Conservation (phyloP, 2,113 vertebrate species). For the Aegotheles bennettii region DNA sequence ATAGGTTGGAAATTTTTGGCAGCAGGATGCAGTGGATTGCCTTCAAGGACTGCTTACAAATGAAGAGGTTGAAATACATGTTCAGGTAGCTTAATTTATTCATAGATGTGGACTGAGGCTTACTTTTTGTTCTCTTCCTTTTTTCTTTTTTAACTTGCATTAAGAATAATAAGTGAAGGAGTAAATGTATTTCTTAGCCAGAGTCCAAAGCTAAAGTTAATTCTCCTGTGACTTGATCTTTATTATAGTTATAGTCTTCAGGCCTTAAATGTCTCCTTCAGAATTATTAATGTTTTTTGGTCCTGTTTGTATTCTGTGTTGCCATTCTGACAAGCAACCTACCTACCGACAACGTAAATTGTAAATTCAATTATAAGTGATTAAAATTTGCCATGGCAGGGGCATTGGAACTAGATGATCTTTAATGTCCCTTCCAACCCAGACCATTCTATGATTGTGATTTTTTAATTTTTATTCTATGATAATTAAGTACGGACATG, state of each 20-base stretch:
- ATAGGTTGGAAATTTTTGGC: constrained; percentile 85
- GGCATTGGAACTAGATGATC: too few relatives aligned
- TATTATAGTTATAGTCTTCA: neutral
- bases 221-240: neutral
- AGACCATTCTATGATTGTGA: too few relatives aligned
- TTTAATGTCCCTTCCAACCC: too few relatives aligned
- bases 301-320: neutral
- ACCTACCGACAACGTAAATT: neutral
- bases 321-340: neutral
- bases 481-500: neutral
- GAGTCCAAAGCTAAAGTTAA: neutral
- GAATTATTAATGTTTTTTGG: neutral
- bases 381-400: neutral
- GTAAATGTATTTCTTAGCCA: neutral
- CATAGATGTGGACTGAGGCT: neutral
- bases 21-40: constrained; percentile 80
- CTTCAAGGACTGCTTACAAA: constrained; percentile 81
- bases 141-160: neutral
- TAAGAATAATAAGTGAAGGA: neutral
- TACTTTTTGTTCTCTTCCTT: neutral
- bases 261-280: neutral
- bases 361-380: neutral
- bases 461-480: too few relatives aligned
- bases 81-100: constrained; percentile 76
- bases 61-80: constrained; percentile 79